Base-by-base conservation (phyloP, 1,140 invertebrate genomes). In the Drosophila sp. region DNA sequence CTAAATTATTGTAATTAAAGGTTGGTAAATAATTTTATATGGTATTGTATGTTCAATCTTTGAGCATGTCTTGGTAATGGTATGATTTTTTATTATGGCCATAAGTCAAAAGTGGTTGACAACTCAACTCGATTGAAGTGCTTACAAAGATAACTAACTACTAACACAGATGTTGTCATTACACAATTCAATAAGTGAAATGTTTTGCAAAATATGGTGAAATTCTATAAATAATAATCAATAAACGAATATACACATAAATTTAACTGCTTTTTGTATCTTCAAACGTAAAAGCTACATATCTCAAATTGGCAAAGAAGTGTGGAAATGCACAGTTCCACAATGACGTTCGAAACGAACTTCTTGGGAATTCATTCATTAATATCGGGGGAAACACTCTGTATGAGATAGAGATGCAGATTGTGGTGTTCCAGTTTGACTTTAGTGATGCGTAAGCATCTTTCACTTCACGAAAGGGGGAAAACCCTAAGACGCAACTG, bases 371-470 rank as follows among this genome's bases (percentile, higher is more conserved):
- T 30, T 30, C 27, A 55, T 27, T 8, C 25, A 1, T 17, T 17
- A 17, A 17, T 17, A 10, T 38, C 1, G 35, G 44, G 56, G 56
- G 56, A 58, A 58, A 58, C 17, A 58, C 56, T 58, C 56, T 58
- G 17, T 17, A 0, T 35, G 33, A 58, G 56, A 33, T 33, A 33
- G n/a, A 33, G 30, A 57, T 33, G 1, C 4, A 57, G 4, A 33
- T 35, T 23, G 8, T 58, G 17, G 8, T 58, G 32, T 25, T 3
- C 32, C 32, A 35, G 32, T 58, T 38, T 17, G 3, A 58, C 32
- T 50, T 23, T 47, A 23, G 1, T 58, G 56, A 58, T 58, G 56
- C 56, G 56, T 58, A 58, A 58, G 56, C 56, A 25, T 58, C 56
- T 35, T 58, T 58, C 33, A n/a, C 33, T 35, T 4, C 35, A 11